Conservation (phyloP, 1,140 invertebrate genomes). For the Choristoneura fumiferana region DNA sequence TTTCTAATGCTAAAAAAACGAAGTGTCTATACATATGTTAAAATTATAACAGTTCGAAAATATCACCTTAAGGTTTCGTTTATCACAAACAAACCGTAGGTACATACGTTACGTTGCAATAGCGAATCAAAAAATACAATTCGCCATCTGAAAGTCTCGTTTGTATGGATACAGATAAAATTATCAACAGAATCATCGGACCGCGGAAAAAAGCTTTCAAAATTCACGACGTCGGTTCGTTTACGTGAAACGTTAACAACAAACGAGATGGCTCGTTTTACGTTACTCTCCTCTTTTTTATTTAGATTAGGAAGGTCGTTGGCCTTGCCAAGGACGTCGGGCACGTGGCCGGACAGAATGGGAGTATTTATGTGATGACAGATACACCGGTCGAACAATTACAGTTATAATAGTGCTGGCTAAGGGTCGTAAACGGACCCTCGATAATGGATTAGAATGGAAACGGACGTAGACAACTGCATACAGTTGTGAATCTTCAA, state of each 20-base stretch:
- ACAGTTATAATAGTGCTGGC: conserved; percentile 11
- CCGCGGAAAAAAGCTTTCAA: conserved; percentile 45
- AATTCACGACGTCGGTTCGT: conserved; percentile 50
- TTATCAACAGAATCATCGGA: conserved; percentile 41
- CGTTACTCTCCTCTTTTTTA: conserved; percentile 56
- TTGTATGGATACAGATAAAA: conserved; percentile 34
- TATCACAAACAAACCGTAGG: too few relatives aligned
- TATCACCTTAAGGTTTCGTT: too few relatives aligned
- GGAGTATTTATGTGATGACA: conserved; percentile 52
- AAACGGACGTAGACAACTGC: background rate
- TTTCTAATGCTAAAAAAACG: too few relatives aligned
- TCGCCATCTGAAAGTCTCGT: background rate
- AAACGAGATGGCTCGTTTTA: conserved; percentile 56
- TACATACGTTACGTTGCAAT: conserved; percentile 13
- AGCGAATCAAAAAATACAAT: background rate
- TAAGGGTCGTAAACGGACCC: conserved; percentile 14
- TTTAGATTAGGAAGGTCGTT: conserved; percentile 57
- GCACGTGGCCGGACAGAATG: conserved; percentile 58
- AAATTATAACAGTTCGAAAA: too few relatives aligned
- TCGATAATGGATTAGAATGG: conserved; percentile 7
- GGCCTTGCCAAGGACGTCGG: conserved; percentile 65
- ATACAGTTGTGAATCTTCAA: too few relatives aligned
- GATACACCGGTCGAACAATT: conserved; percentile 32
- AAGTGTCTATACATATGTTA: too few relatives aligned
- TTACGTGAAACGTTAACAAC: conserved; percentile 72